Conservation (phyloP, 2,797 vertebrate genomes). For the Catostomus latipinnis region DNA sequence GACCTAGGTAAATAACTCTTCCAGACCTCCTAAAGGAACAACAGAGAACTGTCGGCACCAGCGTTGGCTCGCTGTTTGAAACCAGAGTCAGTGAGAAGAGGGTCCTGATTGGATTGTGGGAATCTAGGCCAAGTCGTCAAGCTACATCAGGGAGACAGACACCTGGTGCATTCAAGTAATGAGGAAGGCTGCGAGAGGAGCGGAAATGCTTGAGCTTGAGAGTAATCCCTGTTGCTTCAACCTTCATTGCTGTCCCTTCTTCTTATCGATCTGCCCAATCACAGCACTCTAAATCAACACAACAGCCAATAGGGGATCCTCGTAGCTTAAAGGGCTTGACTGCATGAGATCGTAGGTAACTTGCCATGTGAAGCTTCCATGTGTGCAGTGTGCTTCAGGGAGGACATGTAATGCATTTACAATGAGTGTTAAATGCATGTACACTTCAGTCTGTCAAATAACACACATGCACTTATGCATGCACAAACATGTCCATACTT, state of each 20-base stretch:
- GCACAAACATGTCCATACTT: background rate
- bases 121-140: slow-evolving; percentile 65
- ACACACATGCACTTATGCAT: background rate
- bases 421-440: slow-evolving; percentile 23
- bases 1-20: slow-evolving; percentile 43
- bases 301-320: slow-evolving; percentile 22
- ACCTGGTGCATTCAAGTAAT: slow-evolving; percentile 29
- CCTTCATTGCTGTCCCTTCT: slow-evolving; percentile 40
- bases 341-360: slow-evolving; percentile 24
- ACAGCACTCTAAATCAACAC: slow-evolving; percentile 13
- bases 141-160: background rate
- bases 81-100: slow-evolving; percentile 56
- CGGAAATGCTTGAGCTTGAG: slow-evolving; percentile 37
- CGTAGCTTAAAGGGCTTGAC: slow-evolving; percentile 21
- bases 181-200: slow-evolving; percentile 33
- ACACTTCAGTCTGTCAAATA: slow-evolving; percentile 19
- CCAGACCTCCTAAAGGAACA: slow-evolving; percentile 41
- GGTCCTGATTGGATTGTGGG: slow-evolving; percentile 60
- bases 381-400: background rate
- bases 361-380: background rate
- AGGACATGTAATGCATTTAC: slow-evolving; percentile 32
- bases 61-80: slow-evolving; percentile 67
- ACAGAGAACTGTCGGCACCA: slow-evolving; percentile 45
- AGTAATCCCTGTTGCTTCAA: slow-evolving; percentile 23
- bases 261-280: slow-evolving; percentile 44